phyloP scores from a whole-genome alignment of 1,140 invertebrate species.

The Zelostemma sp. region DNA sequence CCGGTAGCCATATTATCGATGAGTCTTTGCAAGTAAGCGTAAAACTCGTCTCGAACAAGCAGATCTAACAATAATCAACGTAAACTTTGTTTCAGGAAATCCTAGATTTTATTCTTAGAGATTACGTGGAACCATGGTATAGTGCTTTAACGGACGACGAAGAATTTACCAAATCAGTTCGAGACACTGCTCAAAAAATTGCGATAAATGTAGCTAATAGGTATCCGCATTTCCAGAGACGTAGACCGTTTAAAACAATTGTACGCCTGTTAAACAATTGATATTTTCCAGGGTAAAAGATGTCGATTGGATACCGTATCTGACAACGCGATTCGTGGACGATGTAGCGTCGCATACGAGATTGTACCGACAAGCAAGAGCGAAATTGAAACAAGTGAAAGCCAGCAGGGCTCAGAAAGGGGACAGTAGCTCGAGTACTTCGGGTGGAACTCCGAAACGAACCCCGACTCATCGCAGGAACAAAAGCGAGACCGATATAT shows the following conservation, averaged over 20 bases:
- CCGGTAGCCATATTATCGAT: slow-evolving; percentile 79
- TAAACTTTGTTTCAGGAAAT: slow-evolving; percentile 71
- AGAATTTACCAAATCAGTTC: slow-evolving; percentile 72
- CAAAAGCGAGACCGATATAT: slow-evolving; percentile 80
- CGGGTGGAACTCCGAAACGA: slow-evolving; percentile 68
- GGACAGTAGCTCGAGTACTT: slow-evolving; percentile 63
- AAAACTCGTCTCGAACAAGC: slow-evolving; percentile 1
- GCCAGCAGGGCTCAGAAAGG: slow-evolving; percentile 68
- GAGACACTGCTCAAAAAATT: slow-evolving; percentile 71
- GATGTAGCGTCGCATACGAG: slow-evolving; percentile 91
- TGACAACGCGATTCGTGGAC: slow-evolving; percentile 89
- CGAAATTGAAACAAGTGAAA: slow-evolving; percentile 71
- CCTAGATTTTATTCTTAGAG: slow-evolving; percentile 80
- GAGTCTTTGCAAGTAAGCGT: slow-evolving; percentile 74
- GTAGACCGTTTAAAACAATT: slow-evolving; percentile 7
- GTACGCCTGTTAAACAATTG: slow-evolving; percentile 1
- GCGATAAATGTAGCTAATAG: slow-evolving; percentile 74
- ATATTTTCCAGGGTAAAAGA: slow-evolving; percentile 79
- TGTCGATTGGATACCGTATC: slow-evolving; percentile 89
- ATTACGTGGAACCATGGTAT: slow-evolving; percentile 87
- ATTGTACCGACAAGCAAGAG: slow-evolving; percentile 82
- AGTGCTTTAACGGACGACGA: slow-evolving; percentile 70
- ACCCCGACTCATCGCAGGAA: slow-evolving; percentile 74
- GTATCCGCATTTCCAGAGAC: slow-evolving; percentile 46
- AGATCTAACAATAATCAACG: not conserved